Conservation (phyloP, 2,797 vertebrate species). For the Lepilemur ruficaudatus region DNA sequence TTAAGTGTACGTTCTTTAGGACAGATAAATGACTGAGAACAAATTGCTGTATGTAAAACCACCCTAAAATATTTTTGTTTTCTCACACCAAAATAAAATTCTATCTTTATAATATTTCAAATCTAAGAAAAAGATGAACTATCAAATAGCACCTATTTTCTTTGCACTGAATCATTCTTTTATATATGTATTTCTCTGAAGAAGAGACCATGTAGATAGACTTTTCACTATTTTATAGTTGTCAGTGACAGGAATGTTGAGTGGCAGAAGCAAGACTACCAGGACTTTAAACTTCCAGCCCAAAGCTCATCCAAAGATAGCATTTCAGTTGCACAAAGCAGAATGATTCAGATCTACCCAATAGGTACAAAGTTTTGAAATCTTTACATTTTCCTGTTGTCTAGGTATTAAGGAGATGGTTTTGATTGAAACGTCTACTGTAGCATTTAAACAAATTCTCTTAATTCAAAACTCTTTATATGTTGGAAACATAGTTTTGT, state of each 20-base stretch:
- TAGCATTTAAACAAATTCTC: not conserved
- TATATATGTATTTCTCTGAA: not conserved
- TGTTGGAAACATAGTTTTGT: not conserved
- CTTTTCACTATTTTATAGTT: not conserved
- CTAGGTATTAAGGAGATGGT: not conserved
- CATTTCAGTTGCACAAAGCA: not conserved
- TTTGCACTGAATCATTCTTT: not conserved
- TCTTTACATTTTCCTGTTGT: not conserved
- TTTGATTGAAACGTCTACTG: not conserved
- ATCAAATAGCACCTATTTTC: not conserved
- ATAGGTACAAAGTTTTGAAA: not conserved
- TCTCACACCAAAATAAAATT: not conserved
- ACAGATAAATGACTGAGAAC: not conserved
- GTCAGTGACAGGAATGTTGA: not conserved
- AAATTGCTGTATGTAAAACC: not conserved
- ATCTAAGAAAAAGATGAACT: not conserved
- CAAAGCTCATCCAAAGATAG: not conserved
- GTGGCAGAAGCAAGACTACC: not conserved
- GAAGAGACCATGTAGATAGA: not conserved
- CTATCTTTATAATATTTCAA: not conserved
- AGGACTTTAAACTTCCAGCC: not conserved
- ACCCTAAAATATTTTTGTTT: not conserved
- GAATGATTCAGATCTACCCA: not conserved
- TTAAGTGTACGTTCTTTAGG: not conserved
- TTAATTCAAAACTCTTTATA: not conserved